These are phyloP conservation scores for Chunga burmeisteri DNA, from an alignment of 2,113 vertebrate genomes.

Conservation along the genomic window DNA sequence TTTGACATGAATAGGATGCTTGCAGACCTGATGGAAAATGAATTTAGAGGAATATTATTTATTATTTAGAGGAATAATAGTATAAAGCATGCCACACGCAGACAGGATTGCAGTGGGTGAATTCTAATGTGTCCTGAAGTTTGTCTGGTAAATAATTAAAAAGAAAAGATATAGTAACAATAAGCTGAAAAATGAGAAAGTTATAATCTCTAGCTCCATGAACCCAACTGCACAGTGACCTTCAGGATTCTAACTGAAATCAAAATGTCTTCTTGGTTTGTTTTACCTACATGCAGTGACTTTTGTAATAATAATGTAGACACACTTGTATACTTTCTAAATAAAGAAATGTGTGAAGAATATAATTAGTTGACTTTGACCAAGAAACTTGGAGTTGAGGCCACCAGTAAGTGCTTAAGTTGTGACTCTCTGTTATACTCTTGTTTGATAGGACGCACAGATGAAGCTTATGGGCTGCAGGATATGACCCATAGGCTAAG, in stretches of 20 bases:
- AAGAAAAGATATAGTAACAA: not conserved
- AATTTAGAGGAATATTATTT: not conserved
- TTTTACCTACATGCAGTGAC: not conserved
- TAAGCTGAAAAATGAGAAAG: not conserved
- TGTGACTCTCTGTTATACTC: not conserved
- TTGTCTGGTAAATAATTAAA: not conserved
- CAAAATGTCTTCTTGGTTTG: not conserved
- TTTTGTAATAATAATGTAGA: not conserved
- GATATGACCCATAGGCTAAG: not conserved
- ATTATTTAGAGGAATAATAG: not conserved
- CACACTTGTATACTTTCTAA: not conserved
- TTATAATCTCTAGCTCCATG: not conserved
- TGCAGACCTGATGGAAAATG: not conserved
- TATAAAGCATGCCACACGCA: not conserved
- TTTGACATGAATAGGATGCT: not conserved
- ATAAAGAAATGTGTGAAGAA: not conserved
- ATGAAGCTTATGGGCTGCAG: not conserved
- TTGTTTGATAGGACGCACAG: fast-evolving
- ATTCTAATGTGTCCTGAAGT: not conserved
- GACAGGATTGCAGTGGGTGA: not conserved
- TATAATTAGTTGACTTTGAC: not conserved
- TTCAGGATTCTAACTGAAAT: not conserved
- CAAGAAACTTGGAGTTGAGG: not conserved
- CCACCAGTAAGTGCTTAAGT: not conserved
- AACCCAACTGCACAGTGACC: not conserved